phyloP scores from a whole-genome alignment of 2,113 vertebrate genomes.

The Triplophysa rosa region DNA sequence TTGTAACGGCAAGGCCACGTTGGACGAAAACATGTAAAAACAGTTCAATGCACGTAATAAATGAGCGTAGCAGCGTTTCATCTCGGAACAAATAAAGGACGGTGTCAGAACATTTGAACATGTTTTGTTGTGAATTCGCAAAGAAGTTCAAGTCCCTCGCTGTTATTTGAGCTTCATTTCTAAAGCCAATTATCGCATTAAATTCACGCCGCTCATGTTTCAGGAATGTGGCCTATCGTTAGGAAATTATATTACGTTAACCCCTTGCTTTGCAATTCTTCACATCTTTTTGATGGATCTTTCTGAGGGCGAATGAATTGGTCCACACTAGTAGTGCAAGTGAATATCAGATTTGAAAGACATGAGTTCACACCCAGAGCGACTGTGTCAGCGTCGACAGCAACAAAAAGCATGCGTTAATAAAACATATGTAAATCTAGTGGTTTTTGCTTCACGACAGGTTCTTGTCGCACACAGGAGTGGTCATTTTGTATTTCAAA shows the following conservation, averaged over 20 bases:
- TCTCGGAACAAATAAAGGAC: too few species aligned
- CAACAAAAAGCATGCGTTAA: background rate
- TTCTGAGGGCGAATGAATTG: background rate
- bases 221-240: too few species aligned
- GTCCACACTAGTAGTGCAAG: conserved; percentile 28
- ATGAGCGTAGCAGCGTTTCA: background rate
- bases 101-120: too few species aligned
- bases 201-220: too few species aligned
- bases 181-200: too few species aligned
- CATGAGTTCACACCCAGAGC: background rate
- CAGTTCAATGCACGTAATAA: background rate
- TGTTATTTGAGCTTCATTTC: too few species aligned
- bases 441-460: background rate
- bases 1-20: background rate
- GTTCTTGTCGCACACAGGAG: conserved; percentile 1
- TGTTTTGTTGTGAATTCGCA: too few species aligned
- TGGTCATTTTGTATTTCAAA: background rate
- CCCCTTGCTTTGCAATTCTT: background rate
- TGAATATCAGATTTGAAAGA: background rate
- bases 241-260: background rate
- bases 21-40: background rate
- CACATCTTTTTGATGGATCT: background rate
- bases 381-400: too few species aligned
- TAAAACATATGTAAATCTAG: background rate
- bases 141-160: too few species aligned